phyloP scores from a whole-genome alignment of 2,797 vertebrate species.

The Peromyscus attwateri region DNA sequence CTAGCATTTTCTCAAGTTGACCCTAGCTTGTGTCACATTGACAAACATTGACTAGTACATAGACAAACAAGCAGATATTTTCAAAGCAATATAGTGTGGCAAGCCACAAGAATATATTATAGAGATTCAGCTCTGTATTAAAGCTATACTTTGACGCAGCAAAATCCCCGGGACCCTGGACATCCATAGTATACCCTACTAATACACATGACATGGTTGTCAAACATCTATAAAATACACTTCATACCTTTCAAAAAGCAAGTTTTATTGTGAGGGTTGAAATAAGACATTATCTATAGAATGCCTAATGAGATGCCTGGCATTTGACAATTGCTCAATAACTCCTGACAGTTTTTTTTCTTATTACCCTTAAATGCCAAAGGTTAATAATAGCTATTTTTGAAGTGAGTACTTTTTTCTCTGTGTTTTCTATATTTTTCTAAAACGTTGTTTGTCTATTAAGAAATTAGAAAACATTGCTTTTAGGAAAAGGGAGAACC shows the following conservation, averaged over 20 bases:
- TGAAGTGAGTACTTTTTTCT: neutral
- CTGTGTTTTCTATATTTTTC: neutral
- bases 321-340: neutral
- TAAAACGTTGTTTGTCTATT: slow-evolving; percentile 27
- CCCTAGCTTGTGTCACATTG: neutral
- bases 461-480: slow-evolving; percentile 31
- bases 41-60: neutral
- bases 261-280: neutral
- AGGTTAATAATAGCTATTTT: slow-evolving; percentile 24
- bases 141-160: no score
- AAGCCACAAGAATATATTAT: no score
- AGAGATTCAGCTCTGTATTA: no score
- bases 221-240: neutral
- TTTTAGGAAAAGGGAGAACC: neutral
- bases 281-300: slow-evolving; percentile 23
- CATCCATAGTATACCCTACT: neutral
- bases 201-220: neutral
- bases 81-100: neutral
- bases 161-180: no score
- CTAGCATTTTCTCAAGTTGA: neutral
- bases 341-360: neutral
- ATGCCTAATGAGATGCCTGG: neutral
- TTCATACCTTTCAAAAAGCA: neutral
- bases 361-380: neutral
- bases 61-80: slow-evolving; percentile 10